These are phyloP conservation scores for Piliocolobus tephrosceles DNA, from an alignment of 2,113 vertebrate genomes.

Conservation along the genomic window DNA sequence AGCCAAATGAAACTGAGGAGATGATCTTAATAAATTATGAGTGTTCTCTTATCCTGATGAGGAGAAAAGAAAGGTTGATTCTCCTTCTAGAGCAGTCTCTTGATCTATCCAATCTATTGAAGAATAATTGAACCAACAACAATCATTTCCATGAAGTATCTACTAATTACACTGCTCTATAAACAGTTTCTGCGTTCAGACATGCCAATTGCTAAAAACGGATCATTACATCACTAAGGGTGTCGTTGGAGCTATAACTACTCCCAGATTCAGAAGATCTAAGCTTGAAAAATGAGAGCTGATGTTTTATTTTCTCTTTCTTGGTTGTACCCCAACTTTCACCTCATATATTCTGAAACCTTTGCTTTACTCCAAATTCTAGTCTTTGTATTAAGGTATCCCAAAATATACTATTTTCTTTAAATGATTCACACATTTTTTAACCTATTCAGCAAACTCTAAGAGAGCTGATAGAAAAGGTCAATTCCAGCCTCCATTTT, in stretches of 20 bases:
- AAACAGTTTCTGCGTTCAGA: slow-evolving; percentile 64
- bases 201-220: slow-evolving; percentile 57
- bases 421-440: slow-evolving; percentile 26
- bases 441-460: slow-evolving; percentile 36
- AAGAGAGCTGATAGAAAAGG: slow-evolving; percentile 11
- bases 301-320: neutral
- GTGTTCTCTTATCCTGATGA: neutral
- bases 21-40: slow-evolving; percentile 43
- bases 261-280: slow-evolving; percentile 9
- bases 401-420: slow-evolving; percentile 31
- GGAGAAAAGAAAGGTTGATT: slow-evolving; percentile 32
- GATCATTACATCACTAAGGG: slow-evolving; percentile 51
- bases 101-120: slow-evolving; percentile 50
- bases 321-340: neutral
- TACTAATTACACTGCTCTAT: slow-evolving; percentile 53
- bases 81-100: slow-evolving; percentile 21
- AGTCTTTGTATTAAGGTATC: slow-evolving; percentile 8
- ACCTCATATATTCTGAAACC: neutral
- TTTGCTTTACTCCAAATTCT: slow-evolving; percentile 20
- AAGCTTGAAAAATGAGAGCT: slow-evolving; percentile 17
- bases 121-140: slow-evolving; percentile 64
- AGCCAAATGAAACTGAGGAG: slow-evolving; percentile 42
- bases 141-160: slow-evolving; percentile 54
- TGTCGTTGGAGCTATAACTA: slow-evolving; percentile 25
- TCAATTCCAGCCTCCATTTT: neutral